Conservation (phyloP, 2,113 vertebrate genomes). For the Zosterops pallidus region DNA sequence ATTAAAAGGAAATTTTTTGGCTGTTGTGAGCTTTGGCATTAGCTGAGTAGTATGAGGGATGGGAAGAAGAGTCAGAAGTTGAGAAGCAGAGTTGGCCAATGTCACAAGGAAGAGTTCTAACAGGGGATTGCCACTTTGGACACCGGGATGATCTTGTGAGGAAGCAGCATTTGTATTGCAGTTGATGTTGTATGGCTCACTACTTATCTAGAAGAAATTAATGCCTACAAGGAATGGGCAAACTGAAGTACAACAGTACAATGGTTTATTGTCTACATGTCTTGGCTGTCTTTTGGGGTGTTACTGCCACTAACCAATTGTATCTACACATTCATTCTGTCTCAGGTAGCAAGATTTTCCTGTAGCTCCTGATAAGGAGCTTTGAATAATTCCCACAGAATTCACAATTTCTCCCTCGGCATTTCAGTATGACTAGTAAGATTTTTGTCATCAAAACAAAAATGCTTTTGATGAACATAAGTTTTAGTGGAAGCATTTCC, state of each 20-base stretch:
- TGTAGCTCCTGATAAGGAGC: not conserved
- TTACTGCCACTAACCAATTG: not conserved
- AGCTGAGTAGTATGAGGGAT: not conserved
- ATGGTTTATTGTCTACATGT: not conserved
- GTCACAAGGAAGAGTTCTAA: not conserved
- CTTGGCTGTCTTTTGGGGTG: not conserved
- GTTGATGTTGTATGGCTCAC: not conserved
- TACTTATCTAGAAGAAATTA: not conserved
- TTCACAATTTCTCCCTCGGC: not conserved
- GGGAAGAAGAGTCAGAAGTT: not conserved
- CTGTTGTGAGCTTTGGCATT: not conserved
- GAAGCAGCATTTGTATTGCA: not conserved
- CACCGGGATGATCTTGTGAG: not conserved
- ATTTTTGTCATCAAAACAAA: not conserved
- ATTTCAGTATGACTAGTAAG: not conserved
- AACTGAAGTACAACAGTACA: not conserved
- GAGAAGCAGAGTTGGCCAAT: not conserved
- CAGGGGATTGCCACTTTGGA: not conserved
- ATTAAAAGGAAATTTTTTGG: slow-evolving; percentile 4
- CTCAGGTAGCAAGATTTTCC: not conserved
- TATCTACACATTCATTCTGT: not conserved
- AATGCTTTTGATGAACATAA: not conserved
- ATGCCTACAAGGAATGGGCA: not conserved
- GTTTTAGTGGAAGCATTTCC: not conserved
- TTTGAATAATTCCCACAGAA: not conserved